phyloP scores from a whole-genome alignment of 2,888 invertebrate genomes.

The Drosophila picticornis region DNA sequence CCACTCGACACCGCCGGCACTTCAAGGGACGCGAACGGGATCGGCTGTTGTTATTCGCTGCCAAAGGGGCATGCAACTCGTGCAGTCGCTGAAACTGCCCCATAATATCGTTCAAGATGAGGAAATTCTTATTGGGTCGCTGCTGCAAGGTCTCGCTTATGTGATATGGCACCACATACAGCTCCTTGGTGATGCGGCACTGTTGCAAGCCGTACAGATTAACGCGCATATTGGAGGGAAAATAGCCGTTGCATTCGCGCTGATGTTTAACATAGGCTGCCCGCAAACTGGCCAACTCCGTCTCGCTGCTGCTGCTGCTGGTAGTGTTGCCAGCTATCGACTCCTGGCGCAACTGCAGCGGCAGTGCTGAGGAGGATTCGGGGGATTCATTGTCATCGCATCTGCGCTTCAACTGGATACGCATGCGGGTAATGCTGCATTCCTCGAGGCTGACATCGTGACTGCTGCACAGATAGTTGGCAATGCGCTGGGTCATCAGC shows the following conservation, averaged over 20 bases:
- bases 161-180: constrained; percentile 65
- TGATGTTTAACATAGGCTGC: constrained; percentile 62
- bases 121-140: constrained; percentile 61
- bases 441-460: constrained; percentile 41
- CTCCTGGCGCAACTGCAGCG: constrained; percentile 45
- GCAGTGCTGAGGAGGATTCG: constrained; percentile 22
- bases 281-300: constrained; percentile 44
- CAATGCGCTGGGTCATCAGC: constrained; percentile 58
- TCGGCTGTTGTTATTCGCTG: not conserved
- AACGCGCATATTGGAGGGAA: constrained; percentile 62
- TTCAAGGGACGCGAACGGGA: constrained; percentile 22
- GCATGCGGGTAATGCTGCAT: constrained; percentile 58
- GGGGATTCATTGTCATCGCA: constrained; percentile 25
- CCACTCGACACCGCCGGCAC: constrained; percentile 49
- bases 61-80: constrained; percentile 39
- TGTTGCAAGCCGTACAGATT: constrained; percentile 65
- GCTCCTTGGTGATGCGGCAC: constrained; percentile 61
- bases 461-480: constrained; percentile 55
- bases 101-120: constrained; percentile 60
- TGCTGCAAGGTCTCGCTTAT: constrained; percentile 63
- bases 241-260: constrained; percentile 63
- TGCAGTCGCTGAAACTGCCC: constrained; percentile 61
- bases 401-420: constrained; percentile 48
- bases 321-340: not conserved
- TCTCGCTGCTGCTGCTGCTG: constrained; percentile 29